These are phyloP conservation scores for Antennarius maculatus DNA, from an alignment of 2,797 vertebrate genomes.

Conservation along the genomic window DNA sequence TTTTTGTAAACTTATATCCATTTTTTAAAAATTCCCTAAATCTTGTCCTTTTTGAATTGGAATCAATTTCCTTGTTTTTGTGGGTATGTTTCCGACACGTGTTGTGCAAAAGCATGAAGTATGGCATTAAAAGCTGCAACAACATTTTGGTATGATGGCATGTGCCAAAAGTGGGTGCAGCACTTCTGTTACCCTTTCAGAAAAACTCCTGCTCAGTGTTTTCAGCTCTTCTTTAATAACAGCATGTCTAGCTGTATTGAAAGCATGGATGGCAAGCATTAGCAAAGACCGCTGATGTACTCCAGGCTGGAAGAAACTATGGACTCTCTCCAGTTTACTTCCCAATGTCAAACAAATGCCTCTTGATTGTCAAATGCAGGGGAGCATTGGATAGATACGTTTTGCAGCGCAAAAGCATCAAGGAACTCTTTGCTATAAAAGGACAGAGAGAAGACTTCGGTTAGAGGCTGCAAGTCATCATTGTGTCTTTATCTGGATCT, in stretches of 20 bases:
- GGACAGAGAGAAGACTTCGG: conserved; percentile 49
- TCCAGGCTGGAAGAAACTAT: conserved; percentile 69
- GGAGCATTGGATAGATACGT: conserved; percentile 71
- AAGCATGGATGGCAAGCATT: conserved; percentile 56
- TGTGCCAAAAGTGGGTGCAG: too few relatives aligned
- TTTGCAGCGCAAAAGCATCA: conserved; percentile 68
- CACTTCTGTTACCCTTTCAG: too few relatives aligned
- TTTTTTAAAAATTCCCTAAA: too few relatives aligned
- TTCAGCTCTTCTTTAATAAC: conserved; percentile 24
- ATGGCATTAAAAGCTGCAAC: too few relatives aligned
- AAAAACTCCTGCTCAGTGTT: background rate
- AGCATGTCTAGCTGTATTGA: conserved; percentile 34
- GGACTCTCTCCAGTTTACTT: conserved; percentile 74
- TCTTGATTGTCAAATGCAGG: conserved; percentile 72
- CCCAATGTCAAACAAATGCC: conserved; percentile 80
- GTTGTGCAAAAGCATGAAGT: too few relatives aligned
- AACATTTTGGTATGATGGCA: too few relatives aligned
- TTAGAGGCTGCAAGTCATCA: conserved; percentile 71
- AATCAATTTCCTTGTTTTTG: too few relatives aligned
- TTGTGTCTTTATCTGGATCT: conserved; percentile 62
- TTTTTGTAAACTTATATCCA: too few relatives aligned
- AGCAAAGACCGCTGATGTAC: conserved; percentile 59
- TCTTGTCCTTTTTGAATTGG: too few relatives aligned
- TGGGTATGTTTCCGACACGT: too few relatives aligned
- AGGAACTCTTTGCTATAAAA: conserved; percentile 78